phyloP scores from a whole-genome alignment of 2,888 invertebrate species.

The Hartigia nigra region DNA sequence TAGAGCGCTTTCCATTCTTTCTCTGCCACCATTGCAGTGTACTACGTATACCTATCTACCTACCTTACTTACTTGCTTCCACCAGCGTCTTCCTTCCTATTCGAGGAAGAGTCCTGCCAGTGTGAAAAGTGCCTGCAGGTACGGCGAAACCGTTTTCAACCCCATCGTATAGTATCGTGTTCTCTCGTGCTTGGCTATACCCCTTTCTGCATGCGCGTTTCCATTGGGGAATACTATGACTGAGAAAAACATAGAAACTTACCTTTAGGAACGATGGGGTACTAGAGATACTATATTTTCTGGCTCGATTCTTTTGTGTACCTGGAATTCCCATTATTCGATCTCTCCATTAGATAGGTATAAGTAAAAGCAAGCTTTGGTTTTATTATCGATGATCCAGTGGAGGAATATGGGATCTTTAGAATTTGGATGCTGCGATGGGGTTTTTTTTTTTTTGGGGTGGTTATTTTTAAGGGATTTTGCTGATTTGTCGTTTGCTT shows the following conservation, averaged over 20 bases:
- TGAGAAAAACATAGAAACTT: not conserved
- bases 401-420: not conserved
- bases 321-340: not conserved
- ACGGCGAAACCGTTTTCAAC: not conserved
- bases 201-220: not conserved
- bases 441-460: too few species aligned
- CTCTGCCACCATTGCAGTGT: not conserved
- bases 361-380: not conserved
- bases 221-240: not conserved
- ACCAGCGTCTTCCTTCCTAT: not conserved
- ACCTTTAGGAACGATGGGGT: not conserved
- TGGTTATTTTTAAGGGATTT: not conserved
- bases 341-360: not conserved
- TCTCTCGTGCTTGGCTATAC: not conserved
- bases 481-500: not conserved
- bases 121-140: not conserved
- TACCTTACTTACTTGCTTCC: not conserved
- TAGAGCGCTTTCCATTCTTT: constrained; percentile 4
- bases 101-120: not conserved
- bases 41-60: not conserved
- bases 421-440: too few species aligned
- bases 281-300: not conserved
- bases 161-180: not conserved
- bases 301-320: not conserved
- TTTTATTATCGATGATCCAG: too few species aligned